These are phyloP conservation scores for Tachycineta bicolor DNA, from an alignment of 2,113 vertebrate genomes.

Conservation along the genomic window DNA sequence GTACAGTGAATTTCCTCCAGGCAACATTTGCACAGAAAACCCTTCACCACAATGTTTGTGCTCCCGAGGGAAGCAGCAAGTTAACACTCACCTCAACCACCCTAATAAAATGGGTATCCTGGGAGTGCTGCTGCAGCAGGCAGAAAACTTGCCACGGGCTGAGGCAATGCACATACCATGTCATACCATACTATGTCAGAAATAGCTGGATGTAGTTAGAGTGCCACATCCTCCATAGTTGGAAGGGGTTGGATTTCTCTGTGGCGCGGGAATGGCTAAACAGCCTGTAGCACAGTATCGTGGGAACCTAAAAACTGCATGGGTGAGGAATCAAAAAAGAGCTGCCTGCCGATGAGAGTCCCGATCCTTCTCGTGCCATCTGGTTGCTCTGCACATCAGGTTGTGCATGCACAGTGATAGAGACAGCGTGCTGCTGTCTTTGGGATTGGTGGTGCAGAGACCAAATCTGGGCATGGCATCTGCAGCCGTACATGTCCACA, in stretches of 20 bases:
- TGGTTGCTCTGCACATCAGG: neutral
- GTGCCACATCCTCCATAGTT: neutral
- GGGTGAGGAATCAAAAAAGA: neutral
- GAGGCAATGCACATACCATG: neutral
- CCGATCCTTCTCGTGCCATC: fast-evolving
- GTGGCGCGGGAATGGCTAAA: neutral
- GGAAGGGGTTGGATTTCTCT: neutral
- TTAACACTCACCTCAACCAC: neutral
- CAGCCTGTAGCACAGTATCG: neutral
- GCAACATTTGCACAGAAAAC: neutral
- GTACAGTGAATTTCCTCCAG: neutral
- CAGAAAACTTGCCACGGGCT: neutral
- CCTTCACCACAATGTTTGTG: neutral
- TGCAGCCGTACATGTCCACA: neutral
- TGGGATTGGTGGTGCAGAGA: neutral
- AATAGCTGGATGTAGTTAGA: conserved; percentile 17
- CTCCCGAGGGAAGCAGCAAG: neutral
- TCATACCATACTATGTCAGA: neutral
- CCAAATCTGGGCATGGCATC: fast-evolving
- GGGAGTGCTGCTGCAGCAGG: neutral
- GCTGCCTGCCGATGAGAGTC: neutral
- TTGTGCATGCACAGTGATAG: fast-evolving
- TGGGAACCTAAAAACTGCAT: neutral
- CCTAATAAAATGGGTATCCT: fast-evolving
- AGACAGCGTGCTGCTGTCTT: neutral